Conservation (phyloP, 2,888 invertebrate genomes). For the Xiphydria camelus region DNA sequence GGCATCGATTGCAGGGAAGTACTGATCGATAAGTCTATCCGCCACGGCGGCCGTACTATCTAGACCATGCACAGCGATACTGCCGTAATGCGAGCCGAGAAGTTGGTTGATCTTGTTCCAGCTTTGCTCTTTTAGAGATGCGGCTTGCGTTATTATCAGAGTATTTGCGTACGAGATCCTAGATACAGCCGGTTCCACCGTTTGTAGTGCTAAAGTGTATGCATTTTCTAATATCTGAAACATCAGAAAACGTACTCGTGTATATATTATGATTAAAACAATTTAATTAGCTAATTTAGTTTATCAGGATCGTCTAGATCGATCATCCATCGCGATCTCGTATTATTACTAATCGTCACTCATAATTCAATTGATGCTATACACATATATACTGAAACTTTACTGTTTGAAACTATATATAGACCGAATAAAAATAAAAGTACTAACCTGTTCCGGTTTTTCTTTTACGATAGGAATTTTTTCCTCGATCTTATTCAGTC, state of each 20-base stretch:
- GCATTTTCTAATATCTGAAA: conserved; percentile 48
- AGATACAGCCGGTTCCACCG: conserved; percentile 39
- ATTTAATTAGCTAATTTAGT: background rate
- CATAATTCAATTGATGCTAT: too few species aligned
- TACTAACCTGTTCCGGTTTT: conserved; percentile 59
- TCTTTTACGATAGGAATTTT: conserved; percentile 70
- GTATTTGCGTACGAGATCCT: conserved; percentile 61
- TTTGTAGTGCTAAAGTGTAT: conserved; percentile 38
- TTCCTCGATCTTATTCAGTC: conserved; percentile 68
- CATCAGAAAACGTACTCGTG: background rate
- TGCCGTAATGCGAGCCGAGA: conserved; percentile 70
- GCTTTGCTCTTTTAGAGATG: conserved; percentile 68
- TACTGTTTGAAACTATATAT: background rate
- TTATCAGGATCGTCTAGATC: conserved; percentile 46
- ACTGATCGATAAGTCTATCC: conserved; percentile 74
- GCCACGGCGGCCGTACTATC: conserved; percentile 71
- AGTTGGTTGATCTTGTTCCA: conserved; percentile 75
- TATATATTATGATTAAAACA: too few species aligned
- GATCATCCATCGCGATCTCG: conserved; percentile 61
- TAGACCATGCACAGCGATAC: conserved; percentile 68
- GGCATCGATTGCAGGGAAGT: conserved; percentile 65
- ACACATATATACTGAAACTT: background rate
- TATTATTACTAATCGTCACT: conserved; percentile 63
- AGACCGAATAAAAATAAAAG: too few species aligned
- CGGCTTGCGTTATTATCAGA: conserved; percentile 64